Evolutionary conservation across 2,797 vertebrate genomes (phyloP), one percentile per base, ranked within the genome.

Genomic region (Oophaga sylvatica): DNA sequence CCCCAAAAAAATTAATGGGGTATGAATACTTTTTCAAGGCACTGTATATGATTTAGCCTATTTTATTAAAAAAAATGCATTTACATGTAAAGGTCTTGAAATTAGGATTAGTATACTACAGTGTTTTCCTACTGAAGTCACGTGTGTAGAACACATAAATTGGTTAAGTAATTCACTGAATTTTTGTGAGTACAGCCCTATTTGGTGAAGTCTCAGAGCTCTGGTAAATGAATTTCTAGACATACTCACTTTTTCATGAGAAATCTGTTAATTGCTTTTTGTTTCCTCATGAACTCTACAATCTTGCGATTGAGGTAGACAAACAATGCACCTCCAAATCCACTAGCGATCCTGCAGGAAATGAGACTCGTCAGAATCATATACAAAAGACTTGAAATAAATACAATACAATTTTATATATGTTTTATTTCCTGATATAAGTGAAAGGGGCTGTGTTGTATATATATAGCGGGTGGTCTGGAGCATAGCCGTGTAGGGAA

Each of bases 221-320:
- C 26, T 17, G 31, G 68, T 71, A 41, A 75, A 22, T 19, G 9
- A 75, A 5, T 75, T 75, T 75, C 70, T 35, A 62, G 56, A 22
- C 22, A 26, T 19, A 89, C 97, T 95, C 91, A 99, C 98, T 99
- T 99, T 92, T 97, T 99, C 97, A 99, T 99, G 90, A 99, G 96
- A 94, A 99, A 99, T 92, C 96, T 97, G 94, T 98, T 99, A 93
- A 99, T 98, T 93, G 96, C 93, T 92, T 98, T 99, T 93, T 99
- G 98, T 86, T 98, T 98, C 90, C 97, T 95, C 93, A 99, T 99
- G 93, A 98, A 98, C 94, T 98, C 97, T 79, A 99, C 98, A 0
- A 99, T 99, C 91, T 97, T 96, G 73, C 98, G 93, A 94, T 99
- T 99, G 92, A 99, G 93, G 93, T 97, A 99, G 88, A 99, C 98